These are phyloP conservation scores for Chaetodon auriga DNA, from an alignment of 2,113 vertebrate genomes.

Conservation along the genomic window DNA sequence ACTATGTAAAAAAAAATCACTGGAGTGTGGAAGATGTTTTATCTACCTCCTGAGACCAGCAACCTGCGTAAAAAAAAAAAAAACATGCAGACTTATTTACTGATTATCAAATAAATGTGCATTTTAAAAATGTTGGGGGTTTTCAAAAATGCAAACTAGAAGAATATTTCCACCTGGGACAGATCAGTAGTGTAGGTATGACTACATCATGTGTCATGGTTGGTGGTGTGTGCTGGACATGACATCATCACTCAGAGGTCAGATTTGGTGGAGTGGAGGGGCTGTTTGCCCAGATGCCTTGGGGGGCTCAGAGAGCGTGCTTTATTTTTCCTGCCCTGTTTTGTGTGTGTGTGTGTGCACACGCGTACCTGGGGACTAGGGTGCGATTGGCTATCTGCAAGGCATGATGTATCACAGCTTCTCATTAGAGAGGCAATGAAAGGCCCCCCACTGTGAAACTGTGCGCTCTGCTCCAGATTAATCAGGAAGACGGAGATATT, in stretches of 20 bases:
- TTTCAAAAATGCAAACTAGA: neutral
- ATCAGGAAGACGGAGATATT: conserved; percentile 77
- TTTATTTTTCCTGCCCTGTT: conserved; percentile 62
- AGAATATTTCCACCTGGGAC: conserved; percentile 18
- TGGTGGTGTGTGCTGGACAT: conserved; percentile 34
- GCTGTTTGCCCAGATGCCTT: conserved; percentile 48
- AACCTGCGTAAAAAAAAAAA: conserved; percentile 3
- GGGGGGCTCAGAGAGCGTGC: conserved; percentile 25
- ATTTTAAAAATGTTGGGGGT: neutral
- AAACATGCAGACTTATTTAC: neutral
- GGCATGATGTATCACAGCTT: conserved; percentile 73
- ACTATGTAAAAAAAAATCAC: conserved; percentile 45
- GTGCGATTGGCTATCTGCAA: conserved; percentile 65
- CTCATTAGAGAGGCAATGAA: conserved; percentile 79
- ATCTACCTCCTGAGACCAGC: conserved; percentile 38
- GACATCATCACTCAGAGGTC: conserved; percentile 70
- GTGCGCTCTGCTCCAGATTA: conserved; percentile 66
- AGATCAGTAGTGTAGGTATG: conserved; percentile 20
- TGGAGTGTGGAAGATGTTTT: conserved; percentile 53
- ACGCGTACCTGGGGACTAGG: conserved; percentile 16
- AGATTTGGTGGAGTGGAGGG: conserved; percentile 49
- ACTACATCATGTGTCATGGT: conserved; percentile 69
- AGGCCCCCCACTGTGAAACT: conserved; percentile 73
- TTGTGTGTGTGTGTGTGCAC: conserved; percentile 18
- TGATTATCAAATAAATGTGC: neutral